Conservation (phyloP, 1,140 invertebrate genomes). For the Atta cephalotes region DNA sequence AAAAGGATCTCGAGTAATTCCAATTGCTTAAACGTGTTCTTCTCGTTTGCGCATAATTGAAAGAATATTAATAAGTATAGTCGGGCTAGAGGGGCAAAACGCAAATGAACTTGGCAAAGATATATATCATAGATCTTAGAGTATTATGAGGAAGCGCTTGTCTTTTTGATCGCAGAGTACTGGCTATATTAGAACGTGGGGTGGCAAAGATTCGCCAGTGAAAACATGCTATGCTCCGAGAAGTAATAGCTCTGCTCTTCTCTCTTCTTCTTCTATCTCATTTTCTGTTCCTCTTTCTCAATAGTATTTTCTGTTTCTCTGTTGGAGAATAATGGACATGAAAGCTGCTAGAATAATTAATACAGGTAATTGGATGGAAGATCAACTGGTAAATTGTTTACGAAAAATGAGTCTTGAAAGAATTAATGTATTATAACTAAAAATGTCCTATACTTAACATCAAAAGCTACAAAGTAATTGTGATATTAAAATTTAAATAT, state of each 20-base stretch:
- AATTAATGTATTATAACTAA: slow-evolving; percentile 11
- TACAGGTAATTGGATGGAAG: slow-evolving; percentile 52
- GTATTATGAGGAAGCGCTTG: slow-evolving; percentile 59
- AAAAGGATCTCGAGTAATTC: slow-evolving; percentile 41
- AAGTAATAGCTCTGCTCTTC: slow-evolving; percentile 62
- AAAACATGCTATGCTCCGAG: slow-evolving; percentile 50
- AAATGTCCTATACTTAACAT: neutral
- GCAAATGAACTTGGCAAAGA: slow-evolving; percentile 63
- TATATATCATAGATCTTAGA: slow-evolving; percentile 62
- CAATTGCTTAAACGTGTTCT: slow-evolving; percentile 34
- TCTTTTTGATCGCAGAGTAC: slow-evolving; percentile 67
- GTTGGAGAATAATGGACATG: slow-evolving; percentile 35
- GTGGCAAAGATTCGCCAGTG: slow-evolving; percentile 60
- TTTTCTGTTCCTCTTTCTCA: neutral
- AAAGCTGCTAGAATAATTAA: slow-evolving; percentile 64
- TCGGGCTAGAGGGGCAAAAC: slow-evolving; percentile 37
- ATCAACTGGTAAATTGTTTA: slow-evolving; percentile 61
- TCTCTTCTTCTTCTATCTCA: slow-evolving; percentile 24
- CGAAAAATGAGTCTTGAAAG: slow-evolving; percentile 11
- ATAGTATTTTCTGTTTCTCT: slow-evolving; percentile 37
- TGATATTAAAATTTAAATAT: neutral
- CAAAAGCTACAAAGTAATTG: neutral
- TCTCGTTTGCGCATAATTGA: slow-evolving; percentile 24
- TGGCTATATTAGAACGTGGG: slow-evolving; percentile 59
- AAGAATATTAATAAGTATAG: slow-evolving; percentile 61